These are phyloP conservation scores for Enteromius viviparus DNA, from an alignment of 2,797 vertebrate genomes.

Conservation along the genomic window DNA sequence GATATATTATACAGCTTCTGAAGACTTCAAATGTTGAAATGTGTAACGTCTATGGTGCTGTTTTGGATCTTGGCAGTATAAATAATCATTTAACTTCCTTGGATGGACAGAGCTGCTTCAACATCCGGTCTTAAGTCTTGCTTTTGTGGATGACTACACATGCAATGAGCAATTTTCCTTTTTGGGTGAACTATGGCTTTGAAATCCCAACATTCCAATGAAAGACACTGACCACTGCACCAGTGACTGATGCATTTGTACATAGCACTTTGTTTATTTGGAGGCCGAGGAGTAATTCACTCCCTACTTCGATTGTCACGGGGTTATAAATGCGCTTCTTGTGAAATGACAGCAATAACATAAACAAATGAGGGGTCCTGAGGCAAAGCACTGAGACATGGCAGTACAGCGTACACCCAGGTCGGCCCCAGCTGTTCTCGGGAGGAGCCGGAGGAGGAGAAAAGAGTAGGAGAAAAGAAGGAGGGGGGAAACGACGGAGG, in stretches of 20 bases:
- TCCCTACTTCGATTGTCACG: conserved; percentile 32
- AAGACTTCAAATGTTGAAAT: background rate
- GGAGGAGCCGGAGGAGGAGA: conserved; percentile 47
- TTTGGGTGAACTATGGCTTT: conserved; percentile 7
- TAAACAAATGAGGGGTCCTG: conserved; percentile 44
- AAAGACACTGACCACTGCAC: conserved; percentile 17
- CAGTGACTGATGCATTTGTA: conserved; percentile 22
- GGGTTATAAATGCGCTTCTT: conserved; percentile 48
- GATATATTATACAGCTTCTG: background rate
- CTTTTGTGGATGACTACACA: background rate
- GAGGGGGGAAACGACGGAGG: conserved; percentile 36
- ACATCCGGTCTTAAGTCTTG: background rate
- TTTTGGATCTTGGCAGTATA: background rate
- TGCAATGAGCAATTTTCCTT: too few relatives aligned
- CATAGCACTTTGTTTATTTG: conserved; percentile 42
- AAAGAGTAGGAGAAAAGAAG: conserved; percentile 37
- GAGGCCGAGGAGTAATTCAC: conserved; percentile 19
- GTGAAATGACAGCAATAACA: conserved; percentile 43
- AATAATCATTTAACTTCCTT: background rate
- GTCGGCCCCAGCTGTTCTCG: conserved; percentile 52
- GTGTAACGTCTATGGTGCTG: background rate
- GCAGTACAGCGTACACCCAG: conserved; percentile 36
- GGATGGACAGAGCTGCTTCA: background rate
- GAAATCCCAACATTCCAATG: conserved; percentile 28
- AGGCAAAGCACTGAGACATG: conserved; percentile 38